Percentiles rank a stretch among this genome's conserved stretches.
Evolutionary conservation across 2,113 vertebrate genomes (phyloP).

Genomic region (Recurvirostra avosetta): DNA sequence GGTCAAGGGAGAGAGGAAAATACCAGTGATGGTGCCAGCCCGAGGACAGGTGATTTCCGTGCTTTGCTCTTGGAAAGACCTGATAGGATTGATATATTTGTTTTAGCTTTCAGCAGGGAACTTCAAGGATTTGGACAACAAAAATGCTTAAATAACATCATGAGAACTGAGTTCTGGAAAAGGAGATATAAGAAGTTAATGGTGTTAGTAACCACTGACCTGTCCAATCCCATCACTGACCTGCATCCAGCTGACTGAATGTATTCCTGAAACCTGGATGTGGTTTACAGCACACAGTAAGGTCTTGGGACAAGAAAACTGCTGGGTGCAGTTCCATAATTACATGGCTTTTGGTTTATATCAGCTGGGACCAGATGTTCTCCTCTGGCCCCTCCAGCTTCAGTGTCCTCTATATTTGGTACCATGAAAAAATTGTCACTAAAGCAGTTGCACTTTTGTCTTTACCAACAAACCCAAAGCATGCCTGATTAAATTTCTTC

Average conservation of each 20-base stretch:
- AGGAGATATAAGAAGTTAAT: not conserved
- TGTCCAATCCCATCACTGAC: not conserved
- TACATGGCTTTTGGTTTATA: not conserved
- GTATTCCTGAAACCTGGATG: not conserved
- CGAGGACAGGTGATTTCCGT: not conserved
- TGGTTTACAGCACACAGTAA: not conserved
- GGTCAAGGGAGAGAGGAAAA: not conserved
- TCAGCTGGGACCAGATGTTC: not conserved
- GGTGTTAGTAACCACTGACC: not conserved
- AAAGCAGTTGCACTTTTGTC: not conserved
- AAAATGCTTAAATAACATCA: not conserved
- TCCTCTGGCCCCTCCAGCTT: not conserved
- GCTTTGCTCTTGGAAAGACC: not conserved
- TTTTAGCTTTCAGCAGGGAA: not conserved
- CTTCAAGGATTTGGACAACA: not conserved
- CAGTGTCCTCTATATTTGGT: not conserved
- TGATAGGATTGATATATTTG: not conserved
- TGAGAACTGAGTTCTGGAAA: not conserved
- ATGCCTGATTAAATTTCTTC: not conserved
- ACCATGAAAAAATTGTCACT: not conserved
- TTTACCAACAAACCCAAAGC: not conserved
- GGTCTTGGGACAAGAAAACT: not conserved
- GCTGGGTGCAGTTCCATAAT: not conserved
- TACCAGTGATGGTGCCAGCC: not conserved
- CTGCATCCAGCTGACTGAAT: rapidly evolving